Conservation (phyloP, 1,140 invertebrate genomes). For the Drosophila nasuta region DNA sequence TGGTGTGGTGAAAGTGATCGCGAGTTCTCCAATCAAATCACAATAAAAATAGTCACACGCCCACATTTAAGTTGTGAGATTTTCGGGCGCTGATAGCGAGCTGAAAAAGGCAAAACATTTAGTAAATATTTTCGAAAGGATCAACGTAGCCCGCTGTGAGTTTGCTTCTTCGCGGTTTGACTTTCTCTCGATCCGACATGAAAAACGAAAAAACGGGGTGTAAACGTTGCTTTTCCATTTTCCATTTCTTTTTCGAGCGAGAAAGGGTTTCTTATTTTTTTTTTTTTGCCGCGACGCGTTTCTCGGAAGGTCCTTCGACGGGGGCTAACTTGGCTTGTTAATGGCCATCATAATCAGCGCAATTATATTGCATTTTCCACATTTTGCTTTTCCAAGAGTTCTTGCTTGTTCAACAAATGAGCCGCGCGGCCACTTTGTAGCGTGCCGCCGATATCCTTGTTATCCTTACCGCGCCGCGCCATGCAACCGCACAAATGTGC, state of each 20-base stretch:
- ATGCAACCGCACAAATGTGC: conserved; percentile 77
- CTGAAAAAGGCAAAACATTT: conserved; percentile 33
- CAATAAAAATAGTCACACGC: conserved; percentile 79
- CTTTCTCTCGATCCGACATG: conserved; percentile 1
- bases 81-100: conserved; percentile 23
- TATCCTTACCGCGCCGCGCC: conserved; percentile 46
- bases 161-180: not conserved
- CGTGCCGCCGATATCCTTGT: conserved; percentile 63
- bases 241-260: too few relatives aligned
- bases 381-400: conserved; percentile 40
- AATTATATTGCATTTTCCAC: conserved; percentile 80
- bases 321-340: conserved; percentile 61
- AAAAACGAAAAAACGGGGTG: not conserved
- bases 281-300: conserved; percentile 21
- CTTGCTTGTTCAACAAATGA: conserved; percentile 54
- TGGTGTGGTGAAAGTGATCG: conserved; percentile 49
- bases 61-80: conserved; percentile 36
- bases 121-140: conserved; percentile 41
- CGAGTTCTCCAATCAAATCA: conserved; percentile 54
- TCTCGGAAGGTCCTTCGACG: conserved; percentile 57
- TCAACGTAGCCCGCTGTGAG: conserved; percentile 6
- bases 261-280: too few relatives aligned
- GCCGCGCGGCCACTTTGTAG: conserved; percentile 52
- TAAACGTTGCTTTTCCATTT: not conserved
- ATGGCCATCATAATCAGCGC: conserved; percentile 81